Evolutionary conservation across 2,888 invertebrate genomes (phyloP).

Genomic region (Catocala sponsa): DNA sequence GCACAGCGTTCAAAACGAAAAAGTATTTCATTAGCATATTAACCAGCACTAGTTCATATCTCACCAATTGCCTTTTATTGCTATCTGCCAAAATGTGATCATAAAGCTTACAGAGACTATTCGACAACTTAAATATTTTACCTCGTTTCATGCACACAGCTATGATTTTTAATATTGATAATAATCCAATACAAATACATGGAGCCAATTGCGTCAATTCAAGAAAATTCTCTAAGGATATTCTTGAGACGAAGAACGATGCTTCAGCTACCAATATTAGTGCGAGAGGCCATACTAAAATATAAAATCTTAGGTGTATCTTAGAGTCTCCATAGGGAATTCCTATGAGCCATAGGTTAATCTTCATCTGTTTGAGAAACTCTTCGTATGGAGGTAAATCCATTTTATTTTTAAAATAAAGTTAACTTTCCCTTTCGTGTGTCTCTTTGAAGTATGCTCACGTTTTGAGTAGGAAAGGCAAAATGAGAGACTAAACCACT

Average conservation of each 20-base stretch:
- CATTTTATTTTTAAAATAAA: slow-evolving; percentile 46
- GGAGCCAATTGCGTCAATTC: slow-evolving; percentile 71
- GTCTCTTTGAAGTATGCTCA: slow-evolving; percentile 1
- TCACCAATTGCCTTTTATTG: slow-evolving; percentile 55
- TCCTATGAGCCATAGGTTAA: slow-evolving; percentile 65
- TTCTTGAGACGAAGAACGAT: slow-evolving; percentile 62
- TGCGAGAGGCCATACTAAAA: slow-evolving; percentile 44
- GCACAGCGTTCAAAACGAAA: slow-evolving; percentile 66
- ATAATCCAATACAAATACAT: slow-evolving; percentile 62
- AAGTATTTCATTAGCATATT: slow-evolving; percentile 69
- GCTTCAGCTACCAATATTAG: slow-evolving; percentile 58
- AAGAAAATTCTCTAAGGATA: slow-evolving; percentile 68
- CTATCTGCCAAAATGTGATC: slow-evolving; percentile 53
- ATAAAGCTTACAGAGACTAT: slow-evolving; percentile 59
- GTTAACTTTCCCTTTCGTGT: background rate
- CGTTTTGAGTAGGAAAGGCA: background rate
- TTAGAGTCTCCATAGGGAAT: slow-evolving; percentile 58
- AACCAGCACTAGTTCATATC: slow-evolving; percentile 58
- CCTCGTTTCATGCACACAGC: slow-evolving; percentile 51
- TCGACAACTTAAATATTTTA: slow-evolving; percentile 60
- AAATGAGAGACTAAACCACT: background rate
- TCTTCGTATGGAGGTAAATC: slow-evolving; percentile 65
- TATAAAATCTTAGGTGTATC: slow-evolving; percentile 55
- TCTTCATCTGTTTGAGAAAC: slow-evolving; percentile 65
- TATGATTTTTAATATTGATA: slow-evolving; percentile 64